Conservation (phyloP, 2,888 invertebrate species). For the Dryocosmus kuriphilus region DNA sequence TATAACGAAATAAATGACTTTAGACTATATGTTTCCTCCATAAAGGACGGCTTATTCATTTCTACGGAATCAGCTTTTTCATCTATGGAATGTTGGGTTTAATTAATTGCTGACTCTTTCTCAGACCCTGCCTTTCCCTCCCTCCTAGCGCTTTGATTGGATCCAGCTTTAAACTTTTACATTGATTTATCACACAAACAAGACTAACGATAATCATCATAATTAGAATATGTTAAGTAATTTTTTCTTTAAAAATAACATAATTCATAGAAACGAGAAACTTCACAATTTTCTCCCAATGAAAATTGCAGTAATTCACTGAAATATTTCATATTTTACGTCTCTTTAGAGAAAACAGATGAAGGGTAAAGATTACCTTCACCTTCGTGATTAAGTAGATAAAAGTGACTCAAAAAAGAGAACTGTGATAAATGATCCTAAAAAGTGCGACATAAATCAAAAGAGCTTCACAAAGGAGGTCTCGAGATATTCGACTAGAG, state of each 20-base stretch:
- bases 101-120: slow-evolving; percentile 39
- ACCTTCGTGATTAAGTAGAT: slow-evolving; percentile 39
- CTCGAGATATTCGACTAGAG: slow-evolving; percentile 30
- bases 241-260: neutral
- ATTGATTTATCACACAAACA: neutral
- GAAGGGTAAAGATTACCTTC: slow-evolving; percentile 40
- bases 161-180: slow-evolving; percentile 1
- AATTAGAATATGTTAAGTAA: neutral
- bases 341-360: slow-evolving; percentile 32
- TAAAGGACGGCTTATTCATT: slow-evolving; percentile 40
- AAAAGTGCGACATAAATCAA: slow-evolving; percentile 35
- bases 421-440: slow-evolving; percentile 36
- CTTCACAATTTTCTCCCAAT: neutral
- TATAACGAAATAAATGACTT: slow-evolving; percentile 31
- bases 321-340: slow-evolving; percentile 33
- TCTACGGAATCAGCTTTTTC: slow-evolving; percentile 40
- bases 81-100: slow-evolving; percentile 38
- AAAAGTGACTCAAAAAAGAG: slow-evolving; percentile 29
- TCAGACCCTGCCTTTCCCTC: slow-evolving; percentile 24
- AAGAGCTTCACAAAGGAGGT: slow-evolving; percentile 26
- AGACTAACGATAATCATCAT: neutral
- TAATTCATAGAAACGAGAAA: neutral
- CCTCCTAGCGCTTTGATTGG: slow-evolving; percentile 4
- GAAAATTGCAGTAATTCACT: slow-evolving; percentile 21
- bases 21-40: slow-evolving; percentile 32